Base-by-base conservation (phyloP, 2,888 invertebrate species). In the Mycalesis mineus region DNA sequence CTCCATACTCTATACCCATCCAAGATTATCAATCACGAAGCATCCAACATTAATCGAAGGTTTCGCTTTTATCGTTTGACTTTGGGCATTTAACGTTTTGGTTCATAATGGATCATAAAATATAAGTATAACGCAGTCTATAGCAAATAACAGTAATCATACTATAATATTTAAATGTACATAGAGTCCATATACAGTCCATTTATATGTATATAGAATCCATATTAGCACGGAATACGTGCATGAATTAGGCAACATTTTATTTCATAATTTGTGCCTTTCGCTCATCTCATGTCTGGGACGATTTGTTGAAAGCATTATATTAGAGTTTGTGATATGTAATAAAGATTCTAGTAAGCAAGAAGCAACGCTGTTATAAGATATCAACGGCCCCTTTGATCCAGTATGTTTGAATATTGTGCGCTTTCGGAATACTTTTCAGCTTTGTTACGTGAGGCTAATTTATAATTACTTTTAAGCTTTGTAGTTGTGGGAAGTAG, bases 1-100 rank as follows among this genome's bases (percentile, higher is more conserved):
- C 51, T 37, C 55, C 60, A 60, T 55, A 58, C 57, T 40, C 54
- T 61, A 61, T 57, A 58, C 58, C 63, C 66, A 66, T 61, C 63
- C 59, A 64, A 55, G 49, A 52, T 64, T 65, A 64, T 65, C 61
- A 64, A 67, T 70, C 65, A 65, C 60, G 60, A 62, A 57, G 57
- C 42, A 59, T 45, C 50, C 55, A 60, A 58, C 62, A 51, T 41
- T 64, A 55, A 63, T 60, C 55, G 49, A 57, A 55, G 22, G 44
- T 37, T 37, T 40, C 6, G 53, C 22, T 39, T 8, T 29, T 36
- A 55, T 50, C 57, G 15, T 54, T 49, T 37, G 37, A 39, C 40
- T 36, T 11, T 49, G 28, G 6, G 6, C 40, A 52, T 53, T 55
- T 31, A 52, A 55, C 37, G 47, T 49, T 55, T 47, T 6, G 22